Conservation (phyloP, 1,140 invertebrate species). For the Oryctes rhinoceros region DNA sequence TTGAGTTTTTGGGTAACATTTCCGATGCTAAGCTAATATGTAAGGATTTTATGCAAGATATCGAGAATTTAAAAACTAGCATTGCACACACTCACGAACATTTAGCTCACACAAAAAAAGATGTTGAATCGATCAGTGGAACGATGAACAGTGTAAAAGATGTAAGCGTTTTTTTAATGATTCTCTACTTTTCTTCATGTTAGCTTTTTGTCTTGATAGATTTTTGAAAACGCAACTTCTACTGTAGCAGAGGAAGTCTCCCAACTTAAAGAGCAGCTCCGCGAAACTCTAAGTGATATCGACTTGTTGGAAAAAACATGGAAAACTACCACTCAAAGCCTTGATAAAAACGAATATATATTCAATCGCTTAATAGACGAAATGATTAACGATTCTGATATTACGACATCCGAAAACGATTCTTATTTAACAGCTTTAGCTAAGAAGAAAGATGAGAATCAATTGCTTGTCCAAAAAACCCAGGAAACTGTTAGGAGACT, state of each 20-base stretch:
- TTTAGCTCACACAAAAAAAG: neutral
- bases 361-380: slow-evolving; percentile 36
- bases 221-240: neutral
- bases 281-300: neutral
- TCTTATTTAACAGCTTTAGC: neutral
- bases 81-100: neutral
- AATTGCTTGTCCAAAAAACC: neutral
- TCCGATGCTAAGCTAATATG: neutral
- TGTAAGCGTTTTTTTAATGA: neutral
- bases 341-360: slow-evolving; percentile 23
- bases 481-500: neutral
- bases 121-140: neutral
- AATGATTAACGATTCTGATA: neutral
- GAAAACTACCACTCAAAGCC: neutral
- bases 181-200: neutral
- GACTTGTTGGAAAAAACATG: slow-evolving; percentile 26
- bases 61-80: neutral
- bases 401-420: neutral
- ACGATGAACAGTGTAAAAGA: neutral
- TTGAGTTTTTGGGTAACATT: neutral
- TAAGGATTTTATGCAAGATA: slow-evolving; percentile 24
- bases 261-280: neutral
- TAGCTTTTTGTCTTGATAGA: neutral
- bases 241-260: neutral
- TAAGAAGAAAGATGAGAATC: neutral